Base-by-base conservation (phyloP, 2,113 vertebrate species). In the Cyprinodon tularosa region DNA sequence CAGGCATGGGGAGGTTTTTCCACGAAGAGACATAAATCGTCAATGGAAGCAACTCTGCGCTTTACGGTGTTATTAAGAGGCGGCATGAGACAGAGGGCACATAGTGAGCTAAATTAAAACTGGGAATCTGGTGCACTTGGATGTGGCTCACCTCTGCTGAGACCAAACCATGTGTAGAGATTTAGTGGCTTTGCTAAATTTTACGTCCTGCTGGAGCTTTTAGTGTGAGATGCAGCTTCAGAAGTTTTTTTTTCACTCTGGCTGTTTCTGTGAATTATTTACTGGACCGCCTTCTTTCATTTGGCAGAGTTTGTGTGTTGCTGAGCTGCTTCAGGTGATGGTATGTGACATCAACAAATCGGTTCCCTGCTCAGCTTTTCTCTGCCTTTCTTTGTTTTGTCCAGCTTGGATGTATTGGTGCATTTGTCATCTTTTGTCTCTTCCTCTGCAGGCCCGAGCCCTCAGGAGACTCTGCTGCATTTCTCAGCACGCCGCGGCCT, bases 381-480 rank as follows among this genome's bases (percentile, higher is more conserved):
- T 67, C 40, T 22, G 3, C 66, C 15, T 65, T n/a, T 37, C 2
- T 74, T 66, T 59, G 62, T 70, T 72, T 37, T 13, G 48, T 12
- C 72, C 10, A 20, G 6, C 72, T 44, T 42, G 4, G 72, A 11
- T 71, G 81, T 67, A 68, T 74, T 53, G 37, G 37, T 22, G 4
- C 12, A 37, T 80, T 67, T 63, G 17, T 70, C 47, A n/a, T 72
- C 60, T 4, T 71, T 13, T 61, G 12, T 75, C 57, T 76, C 45
- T 67, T 38, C 17, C 42, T 61, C 66, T 20, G 60, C 92, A 99
- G 97, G 94, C 75, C 88, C 88, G 57, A 86, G 93, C 66, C 96
- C 96, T 47, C 96, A 95, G 79, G 98, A 99, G 79, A 99, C 98
- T 0, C 81, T 99, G 84, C 93, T 99, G 93, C 97, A 99, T 87